These are phyloP conservation scores for Entomobrya multifasciata DNA, from an alignment of 2,888 invertebrate genomes.

Conservation along the genomic window DNA sequence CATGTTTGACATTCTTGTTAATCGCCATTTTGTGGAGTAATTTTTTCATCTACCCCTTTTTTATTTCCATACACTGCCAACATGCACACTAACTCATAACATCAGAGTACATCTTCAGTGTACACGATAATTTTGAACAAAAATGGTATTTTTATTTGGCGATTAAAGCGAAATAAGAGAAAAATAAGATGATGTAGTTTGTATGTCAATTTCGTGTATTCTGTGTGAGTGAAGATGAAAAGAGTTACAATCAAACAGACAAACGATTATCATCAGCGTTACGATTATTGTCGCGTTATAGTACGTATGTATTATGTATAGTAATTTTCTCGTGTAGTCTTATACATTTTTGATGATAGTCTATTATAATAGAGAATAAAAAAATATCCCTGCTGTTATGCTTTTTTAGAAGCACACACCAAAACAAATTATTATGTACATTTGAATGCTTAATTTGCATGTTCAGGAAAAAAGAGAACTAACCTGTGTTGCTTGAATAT, in stretches of 20 bases:
- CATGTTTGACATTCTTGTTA: conserved; percentile 73
- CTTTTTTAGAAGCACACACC: conserved; percentile 65
- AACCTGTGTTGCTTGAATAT: not conserved
- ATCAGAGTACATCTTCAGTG: not conserved
- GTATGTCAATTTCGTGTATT: no score
- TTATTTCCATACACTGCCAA: not conserved
- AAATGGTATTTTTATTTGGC: not conserved
- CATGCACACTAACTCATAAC: not conserved
- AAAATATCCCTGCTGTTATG: conserved; percentile 24
- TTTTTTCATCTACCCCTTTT: not conserved
- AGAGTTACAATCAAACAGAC: no score
- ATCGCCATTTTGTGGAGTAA: conserved; percentile 54
- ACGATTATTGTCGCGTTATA: not conserved
- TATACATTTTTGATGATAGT: not conserved
- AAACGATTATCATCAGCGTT: not conserved
- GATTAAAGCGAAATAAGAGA: not conserved
- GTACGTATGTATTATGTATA: no score
- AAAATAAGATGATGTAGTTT: no score
- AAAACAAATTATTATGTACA: conserved; percentile 72
- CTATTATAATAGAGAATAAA: not conserved
- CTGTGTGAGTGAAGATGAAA: no score
- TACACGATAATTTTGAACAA: not conserved
- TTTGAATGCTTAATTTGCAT: conserved; percentile 69
- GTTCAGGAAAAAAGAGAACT: conserved; percentile 12
- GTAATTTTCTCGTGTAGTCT: not conserved